Evolutionary conservation across 2,888 invertebrate genomes (phyloP).

Genomic region (Sesamia inferens): DNA sequence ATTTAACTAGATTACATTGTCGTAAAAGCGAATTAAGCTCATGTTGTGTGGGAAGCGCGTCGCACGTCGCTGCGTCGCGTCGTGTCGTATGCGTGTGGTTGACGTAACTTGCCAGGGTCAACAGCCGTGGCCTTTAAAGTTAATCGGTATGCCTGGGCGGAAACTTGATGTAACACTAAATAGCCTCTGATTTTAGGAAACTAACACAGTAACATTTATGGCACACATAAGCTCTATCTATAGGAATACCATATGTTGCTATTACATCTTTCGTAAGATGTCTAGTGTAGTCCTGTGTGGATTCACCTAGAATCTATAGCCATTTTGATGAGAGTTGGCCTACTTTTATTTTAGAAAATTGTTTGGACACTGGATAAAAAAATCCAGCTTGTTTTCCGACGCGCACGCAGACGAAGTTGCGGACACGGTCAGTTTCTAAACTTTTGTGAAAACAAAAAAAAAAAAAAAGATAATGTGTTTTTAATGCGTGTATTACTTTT

Average conservation of each 20-base stretch:
- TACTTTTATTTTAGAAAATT: no score
- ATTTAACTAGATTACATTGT: constrained; percentile 14
- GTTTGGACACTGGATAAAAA: no score
- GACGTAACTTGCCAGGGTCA: constrained; percentile 78
- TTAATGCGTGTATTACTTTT: no score
- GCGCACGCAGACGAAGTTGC: no score
- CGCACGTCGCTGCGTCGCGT: constrained; percentile 33
- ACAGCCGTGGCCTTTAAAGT: constrained; percentile 66
- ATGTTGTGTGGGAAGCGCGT: constrained; percentile 60
- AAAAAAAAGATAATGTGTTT: not conserved
- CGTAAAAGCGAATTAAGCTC: constrained; percentile 34
- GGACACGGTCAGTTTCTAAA: no score
- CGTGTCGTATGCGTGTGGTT: constrained; percentile 60
- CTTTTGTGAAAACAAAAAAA: not conserved
- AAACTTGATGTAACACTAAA: constrained; percentile 60
- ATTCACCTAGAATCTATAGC: not conserved
- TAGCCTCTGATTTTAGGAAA: constrained; percentile 27
- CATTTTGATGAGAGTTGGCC: no score
- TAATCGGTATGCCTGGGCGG: constrained; percentile 63
- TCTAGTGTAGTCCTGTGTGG: no score
- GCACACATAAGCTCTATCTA: not conserved
- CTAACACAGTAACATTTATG: constrained; percentile 9
- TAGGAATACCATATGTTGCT: not conserved
- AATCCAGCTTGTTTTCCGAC: no score
- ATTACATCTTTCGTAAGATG: not conserved